Conservation (phyloP, 2,113 vertebrate genomes). For the Todiramphus saurophagus region DNA sequence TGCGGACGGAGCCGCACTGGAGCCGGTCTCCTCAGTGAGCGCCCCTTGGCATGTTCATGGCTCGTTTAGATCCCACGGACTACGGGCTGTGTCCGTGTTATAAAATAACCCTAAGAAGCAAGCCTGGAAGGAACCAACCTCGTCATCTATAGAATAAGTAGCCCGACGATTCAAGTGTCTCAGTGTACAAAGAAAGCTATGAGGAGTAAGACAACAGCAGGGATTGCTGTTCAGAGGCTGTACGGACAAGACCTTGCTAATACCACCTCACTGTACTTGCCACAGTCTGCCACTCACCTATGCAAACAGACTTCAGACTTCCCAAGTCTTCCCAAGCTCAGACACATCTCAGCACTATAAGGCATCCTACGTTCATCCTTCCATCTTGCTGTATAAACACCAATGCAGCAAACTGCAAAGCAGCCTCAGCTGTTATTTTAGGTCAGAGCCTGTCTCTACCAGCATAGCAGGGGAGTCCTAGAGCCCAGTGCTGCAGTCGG, state of each 20-base stretch:
- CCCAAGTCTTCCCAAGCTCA: not conserved
- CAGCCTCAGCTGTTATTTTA: not conserved
- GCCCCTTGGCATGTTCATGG: too few relatives aligned
- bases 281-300: not conserved
- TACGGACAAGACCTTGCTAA: too few relatives aligned
- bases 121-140: not conserved
- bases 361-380: not conserved
- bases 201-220: too few relatives aligned
- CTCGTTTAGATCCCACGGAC: not conserved
- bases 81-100: not conserved
- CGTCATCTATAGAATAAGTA: not conserved
- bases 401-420: too few relatives aligned
- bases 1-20: too few relatives aligned
- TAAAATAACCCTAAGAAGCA: not conserved
- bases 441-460: not conserved
- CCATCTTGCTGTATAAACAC: not conserved
- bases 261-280: too few relatives aligned
- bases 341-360: not conserved
- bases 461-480: not conserved
- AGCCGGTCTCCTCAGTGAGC: too few relatives aligned
- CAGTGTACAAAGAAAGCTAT: too few relatives aligned
- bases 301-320: not conserved
- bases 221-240: too few relatives aligned
- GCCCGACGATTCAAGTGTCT: not conserved
- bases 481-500: not conserved